Percentiles rank a stretch among this genome's conserved stretches.
Conservation (phyloP, 2,888 invertebrate species). For the Lithophane semibrunnea region DNA sequence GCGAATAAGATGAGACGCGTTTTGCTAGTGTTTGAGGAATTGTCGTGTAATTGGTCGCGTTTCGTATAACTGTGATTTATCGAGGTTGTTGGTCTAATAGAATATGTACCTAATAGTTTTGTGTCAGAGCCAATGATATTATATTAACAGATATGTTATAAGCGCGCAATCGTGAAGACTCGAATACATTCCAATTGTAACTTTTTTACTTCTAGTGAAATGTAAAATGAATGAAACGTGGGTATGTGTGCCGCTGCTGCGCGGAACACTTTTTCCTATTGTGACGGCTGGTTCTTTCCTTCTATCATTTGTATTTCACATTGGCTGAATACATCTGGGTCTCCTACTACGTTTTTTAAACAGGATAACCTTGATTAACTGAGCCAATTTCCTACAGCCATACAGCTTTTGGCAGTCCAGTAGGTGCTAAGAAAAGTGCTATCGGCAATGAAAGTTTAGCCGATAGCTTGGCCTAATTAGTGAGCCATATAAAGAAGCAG, state of each 20-base stretch:
- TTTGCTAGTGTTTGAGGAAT: conserved; percentile 65
- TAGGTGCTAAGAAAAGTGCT: not conserved
- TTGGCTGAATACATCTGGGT: too few relatives aligned
- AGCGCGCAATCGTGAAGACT: too few relatives aligned
- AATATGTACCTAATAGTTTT: conserved; percentile 19
- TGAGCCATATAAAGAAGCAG: too few relatives aligned
- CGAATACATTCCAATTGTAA: too few relatives aligned
- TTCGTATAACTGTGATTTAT: conserved; percentile 48
- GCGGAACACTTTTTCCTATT: not conserved
- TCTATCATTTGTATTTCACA: not conserved
- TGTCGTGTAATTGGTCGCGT: conserved; percentile 62
- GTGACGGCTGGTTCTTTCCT: not conserved
- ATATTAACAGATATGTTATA: too few relatives aligned
- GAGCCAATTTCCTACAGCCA: not conserved
- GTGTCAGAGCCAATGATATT: not conserved
- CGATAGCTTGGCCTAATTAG: too few relatives aligned
- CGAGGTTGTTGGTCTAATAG: conserved; percentile 17
- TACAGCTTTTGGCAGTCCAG: not conserved
- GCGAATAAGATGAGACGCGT: conserved; percentile 71
- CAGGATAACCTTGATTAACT: too few relatives aligned
- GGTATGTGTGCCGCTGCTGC: too few relatives aligned
- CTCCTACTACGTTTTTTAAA: not conserved
- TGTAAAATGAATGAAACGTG: too few relatives aligned
- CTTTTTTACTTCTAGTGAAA: too few relatives aligned
- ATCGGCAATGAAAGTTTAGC: not conserved